Conservation (phyloP, 2,797 vertebrate genomes). For the Sebastes reedi region DNA sequence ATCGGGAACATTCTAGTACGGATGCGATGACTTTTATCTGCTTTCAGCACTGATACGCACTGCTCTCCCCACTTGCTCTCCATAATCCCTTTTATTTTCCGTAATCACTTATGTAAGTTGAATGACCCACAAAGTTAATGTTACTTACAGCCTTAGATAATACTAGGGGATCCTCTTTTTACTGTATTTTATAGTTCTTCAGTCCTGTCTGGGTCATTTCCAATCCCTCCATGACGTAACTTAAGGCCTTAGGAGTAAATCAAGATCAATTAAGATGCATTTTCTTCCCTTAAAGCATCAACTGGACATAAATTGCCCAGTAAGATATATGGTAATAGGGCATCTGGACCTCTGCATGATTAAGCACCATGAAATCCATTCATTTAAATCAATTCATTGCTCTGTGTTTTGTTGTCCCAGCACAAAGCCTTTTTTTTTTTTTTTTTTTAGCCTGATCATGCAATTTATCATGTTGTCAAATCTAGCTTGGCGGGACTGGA, state of each 20-base stretch:
- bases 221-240: not conserved
- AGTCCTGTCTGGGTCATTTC: not conserved
- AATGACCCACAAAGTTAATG: constrained; percentile 14
- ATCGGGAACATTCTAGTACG: not conserved
- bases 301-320: constrained; percentile 16
- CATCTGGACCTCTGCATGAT: constrained; percentile 38
- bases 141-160: constrained; percentile 4
- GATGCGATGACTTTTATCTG: constrained; percentile 17
- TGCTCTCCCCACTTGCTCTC: not conserved
- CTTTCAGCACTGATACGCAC: not conserved
- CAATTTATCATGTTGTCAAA: constrained; percentile 44
- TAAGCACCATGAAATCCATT: constrained; percentile 55
- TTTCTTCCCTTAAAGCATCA: not conserved
- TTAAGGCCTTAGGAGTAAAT: not conserved
- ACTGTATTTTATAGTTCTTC: not conserved
- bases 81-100: constrained; percentile 24
- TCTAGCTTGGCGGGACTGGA: not conserved
- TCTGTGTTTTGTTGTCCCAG: constrained; percentile 13
- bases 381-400: constrained; percentile 37
- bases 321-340: constrained; percentile 29
- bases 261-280: constrained; percentile 14
- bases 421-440: constrained; percentile 2
- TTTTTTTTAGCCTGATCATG: constrained; percentile 11
- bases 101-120: constrained; percentile 13
- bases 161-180: not conserved